Base-by-base conservation (phyloP, 2,113 vertebrate species). In the Dasyprocta punctata region DNA sequence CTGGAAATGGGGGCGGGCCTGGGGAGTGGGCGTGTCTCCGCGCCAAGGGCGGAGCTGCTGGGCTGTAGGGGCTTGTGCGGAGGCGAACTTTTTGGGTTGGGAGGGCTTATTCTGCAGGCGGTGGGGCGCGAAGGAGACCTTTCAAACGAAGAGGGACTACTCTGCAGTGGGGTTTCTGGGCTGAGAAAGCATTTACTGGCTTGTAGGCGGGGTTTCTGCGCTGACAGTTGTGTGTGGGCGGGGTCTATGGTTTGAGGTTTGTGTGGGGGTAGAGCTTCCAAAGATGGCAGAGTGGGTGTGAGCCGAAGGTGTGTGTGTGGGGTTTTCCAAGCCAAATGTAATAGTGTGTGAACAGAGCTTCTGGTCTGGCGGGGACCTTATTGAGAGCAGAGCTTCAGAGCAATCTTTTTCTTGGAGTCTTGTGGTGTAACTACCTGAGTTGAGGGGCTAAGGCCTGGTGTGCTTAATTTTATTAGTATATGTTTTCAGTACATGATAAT, bases 161-260 rank as follows among this genome's bases (percentile, higher is more conserved):
- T 92, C 16, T 52, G 89, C 61, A 85, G 33, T 16, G 30, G 28
- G 16, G 65, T n/a, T 86, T 91, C 60, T 73, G 28, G 85, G n/a
- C 78, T 36, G 5, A 47, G 90, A 71, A 54, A 47, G 77, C 49
- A 20, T 96, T 90, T 71, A 41, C 44, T 30, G 90, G 77, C 47
- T 75, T 80, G 91, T 92, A 83, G 92, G 96, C 56, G 89, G 93
- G 83, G n/a, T 81, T 92, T 96, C 58, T 80, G 60, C 41, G 84
- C n/a, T 96, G 97, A 92, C 95, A 92, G 36, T 93, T 92, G 83
- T 78, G 88, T 95, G 96, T 89, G 20, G 97, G 97, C 63, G 87
- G 90, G 63, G 77, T 85, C 93, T 86, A 73, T 86, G 89, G n/a
- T 36, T 30, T 22, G n/a, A 94, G 92, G 89, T 86, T 82, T 90